Evolutionary conservation across 2,888 invertebrate species (phyloP).

Genomic region (Euplagia quadripunctaria): DNA sequence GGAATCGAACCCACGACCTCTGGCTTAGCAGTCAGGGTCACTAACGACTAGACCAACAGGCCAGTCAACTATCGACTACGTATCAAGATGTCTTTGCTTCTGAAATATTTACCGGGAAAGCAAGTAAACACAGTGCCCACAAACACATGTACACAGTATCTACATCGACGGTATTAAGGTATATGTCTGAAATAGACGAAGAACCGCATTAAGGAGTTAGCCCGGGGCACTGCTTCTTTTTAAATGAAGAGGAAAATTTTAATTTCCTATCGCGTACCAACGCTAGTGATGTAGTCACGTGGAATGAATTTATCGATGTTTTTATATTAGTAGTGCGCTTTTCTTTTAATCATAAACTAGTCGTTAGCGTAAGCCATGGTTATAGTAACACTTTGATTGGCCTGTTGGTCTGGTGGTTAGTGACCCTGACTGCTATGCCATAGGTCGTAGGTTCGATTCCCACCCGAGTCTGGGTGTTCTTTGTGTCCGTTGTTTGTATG

Average conservation of each 20-base stretch:
- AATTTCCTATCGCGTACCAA: slow-evolving; percentile 85
- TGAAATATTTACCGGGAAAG: neutral
- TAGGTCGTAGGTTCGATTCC: too few relatives aligned
- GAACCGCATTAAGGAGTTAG: slow-evolving; percentile 84
- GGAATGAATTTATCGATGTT: slow-evolving; percentile 33
- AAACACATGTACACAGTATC: slow-evolving; percentile 27
- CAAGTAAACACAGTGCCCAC: slow-evolving; percentile 3
- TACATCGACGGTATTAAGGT: slow-evolving; percentile 52
- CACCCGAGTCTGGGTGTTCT: too few relatives aligned
- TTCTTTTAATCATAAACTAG: neutral
- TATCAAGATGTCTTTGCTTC: too few relatives aligned
- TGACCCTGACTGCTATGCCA: too few relatives aligned
- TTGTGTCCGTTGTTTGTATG: too few relatives aligned
- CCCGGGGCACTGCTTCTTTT: slow-evolving; percentile 84
- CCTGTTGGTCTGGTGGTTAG: too few relatives aligned
- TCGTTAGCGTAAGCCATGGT: too few relatives aligned
- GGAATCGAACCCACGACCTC: too few relatives aligned
- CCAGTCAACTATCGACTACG: too few relatives aligned
- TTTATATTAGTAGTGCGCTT: neutral
- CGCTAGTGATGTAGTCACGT: slow-evolving; percentile 63
- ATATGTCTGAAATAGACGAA: slow-evolving; percentile 72
- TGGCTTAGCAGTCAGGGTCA: too few relatives aligned
- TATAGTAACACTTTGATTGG: too few relatives aligned
- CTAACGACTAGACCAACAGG: too few relatives aligned
- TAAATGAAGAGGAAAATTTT: slow-evolving; percentile 88